Percentiles rank a stretch among this genome's conserved stretches.
Evolutionary conservation across 2,888 invertebrate genomes (phyloP).

Genomic region (Nudaria mundana): DNA sequence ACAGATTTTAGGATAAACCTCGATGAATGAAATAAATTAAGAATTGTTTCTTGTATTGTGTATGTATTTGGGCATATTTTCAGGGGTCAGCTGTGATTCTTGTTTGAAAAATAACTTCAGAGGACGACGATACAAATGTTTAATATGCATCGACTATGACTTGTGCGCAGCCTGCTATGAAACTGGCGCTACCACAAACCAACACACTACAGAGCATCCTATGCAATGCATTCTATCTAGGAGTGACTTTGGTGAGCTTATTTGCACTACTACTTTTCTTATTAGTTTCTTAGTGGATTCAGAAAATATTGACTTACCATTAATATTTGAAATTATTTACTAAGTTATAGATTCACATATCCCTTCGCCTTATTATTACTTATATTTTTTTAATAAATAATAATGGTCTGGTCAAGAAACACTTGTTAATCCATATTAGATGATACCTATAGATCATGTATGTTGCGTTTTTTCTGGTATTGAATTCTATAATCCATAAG

Average conservation of each 20-base stretch:
- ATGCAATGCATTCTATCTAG: constrained; percentile 99
- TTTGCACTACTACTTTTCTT: constrained; percentile 16
- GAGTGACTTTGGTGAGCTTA: constrained; percentile 92
- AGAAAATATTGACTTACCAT: neutral
- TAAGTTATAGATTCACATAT: no score
- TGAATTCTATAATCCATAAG: no score
- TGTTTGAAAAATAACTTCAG: constrained; percentile 98
- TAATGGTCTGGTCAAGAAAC: no score
- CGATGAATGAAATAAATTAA: constrained; percentile 23
- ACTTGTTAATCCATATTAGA: no score
- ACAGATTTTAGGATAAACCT: constrained; percentile 23
- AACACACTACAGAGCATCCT: constrained; percentile 97
- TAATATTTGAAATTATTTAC: no score
- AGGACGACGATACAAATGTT: constrained; percentile 98
- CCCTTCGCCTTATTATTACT: no score
- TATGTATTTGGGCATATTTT: constrained; percentile 68
- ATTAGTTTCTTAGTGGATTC: constrained; percentile 3
- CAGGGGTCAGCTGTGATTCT: constrained; percentile 99
- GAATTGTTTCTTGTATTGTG: constrained; percentile 47
- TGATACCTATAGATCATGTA: no score
- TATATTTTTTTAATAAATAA: no score
- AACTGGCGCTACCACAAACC: constrained; percentile 93
- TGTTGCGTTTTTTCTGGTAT: no score
- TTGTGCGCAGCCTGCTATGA: constrained; percentile 98
- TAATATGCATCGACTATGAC: constrained; percentile 99